Evolutionary conservation across 2,888 invertebrate genomes (phyloP), one percentile per base, ranked within the genome.

Genomic region (Alloplasta piceator): DNA sequence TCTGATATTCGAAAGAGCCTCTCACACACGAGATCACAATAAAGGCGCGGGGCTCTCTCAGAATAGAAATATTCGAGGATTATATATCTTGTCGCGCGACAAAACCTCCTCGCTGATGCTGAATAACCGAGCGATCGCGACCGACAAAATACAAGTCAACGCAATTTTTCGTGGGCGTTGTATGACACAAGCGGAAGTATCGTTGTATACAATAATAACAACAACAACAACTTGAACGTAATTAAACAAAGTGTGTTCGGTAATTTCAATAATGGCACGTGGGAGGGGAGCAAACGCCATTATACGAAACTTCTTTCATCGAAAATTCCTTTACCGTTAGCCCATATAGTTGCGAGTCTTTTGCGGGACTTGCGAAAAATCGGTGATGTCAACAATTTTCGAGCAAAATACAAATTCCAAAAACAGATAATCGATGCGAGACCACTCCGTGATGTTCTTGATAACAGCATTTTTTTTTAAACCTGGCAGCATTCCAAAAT

Each of bases 51-150:
- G 67, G 26, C 26, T 26, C 26, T 79, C 78, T 68, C 56, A 56
- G 68, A 79, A 79, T 74, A 74, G 73, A 74, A 56, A 50, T 10
- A 61, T 64, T 77, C 76, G 76, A 70, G 63, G 70, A 48, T 50
- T 66, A 66, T 52, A 14, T 52, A 12, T 52, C 41, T 56, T 46
- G 56, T 56, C 63, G 26, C 68, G 36, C 55, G 63, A 63, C 55
- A 46, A 6, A 41, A 14, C 14, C 66, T 36, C 60, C 41, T 68
- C 76, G 41, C 64, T 56, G 26, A 26, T 26, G 63, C 63, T 64
- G 76, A 70, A 77, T 77, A 56, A 70, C 52, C 52, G 14, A 12
- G 39, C 38, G 48, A 70, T 48, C 52, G 41, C 41, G 76, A 10
- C 7, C 38, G 43, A 70, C 55, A n/a, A 63, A 76, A 68, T 55